Evolutionary conservation across 2,113 vertebrate species (phyloP).

Genomic region (Melospiza melodia): DNA sequence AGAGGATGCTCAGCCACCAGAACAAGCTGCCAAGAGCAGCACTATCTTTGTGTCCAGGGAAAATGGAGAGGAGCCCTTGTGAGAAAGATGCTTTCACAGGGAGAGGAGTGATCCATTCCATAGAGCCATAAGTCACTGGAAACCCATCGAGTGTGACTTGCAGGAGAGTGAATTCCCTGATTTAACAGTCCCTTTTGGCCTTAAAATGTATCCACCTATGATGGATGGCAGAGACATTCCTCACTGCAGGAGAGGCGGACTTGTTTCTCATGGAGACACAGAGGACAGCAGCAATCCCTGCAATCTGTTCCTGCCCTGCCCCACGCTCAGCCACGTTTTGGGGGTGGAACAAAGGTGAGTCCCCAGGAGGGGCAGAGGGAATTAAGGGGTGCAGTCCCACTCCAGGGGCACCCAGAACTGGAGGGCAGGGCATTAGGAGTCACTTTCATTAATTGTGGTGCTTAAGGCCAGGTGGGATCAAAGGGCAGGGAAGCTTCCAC

Average conservation of each 20-base stretch:
- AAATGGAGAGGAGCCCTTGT: not conserved
- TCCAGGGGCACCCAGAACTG: too few relatives aligned
- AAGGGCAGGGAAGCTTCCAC: constrained; percentile 19
- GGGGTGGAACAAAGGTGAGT: not conserved
- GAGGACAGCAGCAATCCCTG: not conserved
- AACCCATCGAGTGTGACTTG: not conserved
- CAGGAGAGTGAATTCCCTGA: not conserved
- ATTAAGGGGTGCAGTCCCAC: not conserved
- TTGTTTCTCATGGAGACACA: fast-evolving
- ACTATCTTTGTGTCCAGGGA: not conserved
- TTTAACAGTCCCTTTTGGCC: not conserved
- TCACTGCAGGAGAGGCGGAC: not conserved
- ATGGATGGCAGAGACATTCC: not conserved
- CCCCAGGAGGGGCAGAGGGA: not conserved
- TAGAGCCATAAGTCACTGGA: not conserved
- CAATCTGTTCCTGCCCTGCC: not conserved
- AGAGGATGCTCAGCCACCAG: not conserved
- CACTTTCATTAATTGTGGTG: fast-evolving
- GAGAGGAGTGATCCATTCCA: not conserved
- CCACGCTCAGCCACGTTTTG: not conserved
- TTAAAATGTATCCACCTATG: not conserved
- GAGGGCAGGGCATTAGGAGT: not conserved
- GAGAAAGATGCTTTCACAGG: not conserved
- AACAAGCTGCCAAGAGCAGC: not conserved
- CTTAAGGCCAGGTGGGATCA: fast-evolving